A percentile compares a stretch with the other conserved stretches of the same genome.
These are phyloP conservation scores for Ernsta delagoae DNA, from an alignment of 2,888 invertebrate genomes.

Conservation along the genomic window DNA sequence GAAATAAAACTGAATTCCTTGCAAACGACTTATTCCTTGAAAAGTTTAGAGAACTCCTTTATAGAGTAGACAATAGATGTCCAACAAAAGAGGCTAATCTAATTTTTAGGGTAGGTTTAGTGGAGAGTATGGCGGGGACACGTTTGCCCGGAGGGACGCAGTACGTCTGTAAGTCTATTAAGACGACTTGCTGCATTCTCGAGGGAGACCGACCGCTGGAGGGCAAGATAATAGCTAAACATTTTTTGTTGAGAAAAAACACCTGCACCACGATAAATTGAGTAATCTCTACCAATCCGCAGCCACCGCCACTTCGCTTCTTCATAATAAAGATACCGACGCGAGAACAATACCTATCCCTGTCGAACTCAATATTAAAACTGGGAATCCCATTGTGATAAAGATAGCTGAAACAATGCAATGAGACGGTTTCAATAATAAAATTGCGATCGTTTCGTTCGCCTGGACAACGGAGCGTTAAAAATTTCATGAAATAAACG, in stretches of 20 bases:
- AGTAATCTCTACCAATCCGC: slow-evolving; percentile 57
- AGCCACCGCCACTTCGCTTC: slow-evolving; percentile 46
- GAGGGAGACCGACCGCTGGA: slow-evolving; percentile 59
- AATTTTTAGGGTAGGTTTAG: slow-evolving; percentile 61
- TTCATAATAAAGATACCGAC: slow-evolving; percentile 48
- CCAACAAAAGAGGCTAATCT: slow-evolving; percentile 72
- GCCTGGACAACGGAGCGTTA: background rate
- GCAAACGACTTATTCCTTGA: background rate
- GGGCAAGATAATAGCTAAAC: slow-evolving; percentile 70
- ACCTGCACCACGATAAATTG: slow-evolving; percentile 66
- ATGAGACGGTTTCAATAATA: slow-evolving; percentile 59
- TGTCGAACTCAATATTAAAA: slow-evolving; percentile 48
- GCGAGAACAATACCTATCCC: slow-evolving; percentile 55
- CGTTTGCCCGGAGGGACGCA: slow-evolving; percentile 68
- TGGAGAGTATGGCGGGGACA: slow-evolving; percentile 62
- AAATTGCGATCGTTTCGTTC: slow-evolving; percentile 50
- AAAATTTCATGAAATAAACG: slow-evolving; percentile 55
- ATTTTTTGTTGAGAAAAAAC: slow-evolving; percentile 69
- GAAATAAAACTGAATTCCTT: slow-evolving; percentile 6
- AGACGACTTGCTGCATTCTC: slow-evolving; percentile 71
- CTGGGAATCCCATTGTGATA: slow-evolving; percentile 52
- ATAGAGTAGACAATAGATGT: slow-evolving; percentile 54
- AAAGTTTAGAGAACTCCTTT: slow-evolving; percentile 30
- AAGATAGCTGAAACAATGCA: slow-evolving; percentile 54
- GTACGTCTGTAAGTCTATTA: slow-evolving; percentile 80